Evolutionary conservation across 2,888 invertebrate species (phyloP), one percentile per base, ranked within the genome.

Genomic region (Tachystola acroxantha): DNA sequence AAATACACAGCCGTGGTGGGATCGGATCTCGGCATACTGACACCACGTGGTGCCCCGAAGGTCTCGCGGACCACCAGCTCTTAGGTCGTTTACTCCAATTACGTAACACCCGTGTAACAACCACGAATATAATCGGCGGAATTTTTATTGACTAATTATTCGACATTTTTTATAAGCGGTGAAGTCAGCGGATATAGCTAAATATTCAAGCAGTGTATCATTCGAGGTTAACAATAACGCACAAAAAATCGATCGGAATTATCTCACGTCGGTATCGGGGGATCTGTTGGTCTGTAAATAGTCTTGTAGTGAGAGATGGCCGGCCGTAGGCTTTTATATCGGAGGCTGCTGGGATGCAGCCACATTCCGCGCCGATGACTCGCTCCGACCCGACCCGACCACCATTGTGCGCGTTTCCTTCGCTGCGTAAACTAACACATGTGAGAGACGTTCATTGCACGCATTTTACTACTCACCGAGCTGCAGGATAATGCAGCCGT

Each of bases 111-210:
- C 79, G 78, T 80, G 80, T 81, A 81, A 80, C 77, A 67, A 74
- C 72, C 69, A 57, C 46, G 65, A 62, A 72, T 75, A 80, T 80
- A 84, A 86, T 82, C 79, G 80, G 59, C 73, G 81, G 86, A 85
- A 86, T 85, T 85, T 86, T 84, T 85, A 86, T 86, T 80, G 82
- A 81, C 82, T 85, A 85, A 85, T 85, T 85, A 85, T 85, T 84
- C 79, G 75, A 68, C 64, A 77, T 80, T 84, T 38, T 84, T 84
- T 82, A 73, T 73, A 74, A 64, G 71, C 70, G 76, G 76, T 84
- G 84, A 84, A 84, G 77, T 84, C 82, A 85, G 82, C 85, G 85
- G 86, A 86, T 82, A 85, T 84, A 70, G 76, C 82, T 85, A 82
- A 85, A 85, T 86, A 85, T 85, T 86, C 85, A 76, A 78, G 69